phyloP scores from a whole-genome alignment of 2,797 vertebrate genomes.

The Dallia pectoralis region DNA sequence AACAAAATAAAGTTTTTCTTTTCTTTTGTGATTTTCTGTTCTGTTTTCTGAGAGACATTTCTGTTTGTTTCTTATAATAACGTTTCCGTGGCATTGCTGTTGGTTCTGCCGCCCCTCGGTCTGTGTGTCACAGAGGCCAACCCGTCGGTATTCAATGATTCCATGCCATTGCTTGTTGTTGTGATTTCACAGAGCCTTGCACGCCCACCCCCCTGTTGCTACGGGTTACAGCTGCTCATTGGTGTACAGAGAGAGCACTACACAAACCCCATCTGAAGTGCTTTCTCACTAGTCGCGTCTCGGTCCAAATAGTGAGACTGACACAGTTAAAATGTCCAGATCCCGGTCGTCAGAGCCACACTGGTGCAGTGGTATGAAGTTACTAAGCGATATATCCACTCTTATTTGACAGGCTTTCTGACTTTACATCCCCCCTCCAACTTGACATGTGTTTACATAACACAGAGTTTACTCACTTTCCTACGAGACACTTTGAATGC shows the following conservation, averaged over 20 bases:
- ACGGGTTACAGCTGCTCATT: neutral
- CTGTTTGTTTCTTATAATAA: neutral
- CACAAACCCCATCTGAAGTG: neutral
- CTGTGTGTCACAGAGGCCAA: neutral
- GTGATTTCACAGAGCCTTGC: neutral
- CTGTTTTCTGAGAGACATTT: neutral
- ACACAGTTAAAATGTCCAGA: neutral
- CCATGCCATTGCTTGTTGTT: slow-evolving; percentile 3
- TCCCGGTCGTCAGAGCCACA: neutral
- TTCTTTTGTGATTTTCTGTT: slow-evolving; percentile 7
- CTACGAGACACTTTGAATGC: too few species aligned
- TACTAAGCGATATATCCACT: too few species aligned
- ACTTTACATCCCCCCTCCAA: too few species aligned
- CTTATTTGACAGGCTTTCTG: too few species aligned
- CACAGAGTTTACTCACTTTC: too few species aligned
- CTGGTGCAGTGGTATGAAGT: too few species aligned
- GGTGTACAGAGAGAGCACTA: neutral
- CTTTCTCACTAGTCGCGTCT: neutral
- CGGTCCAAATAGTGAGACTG: neutral
- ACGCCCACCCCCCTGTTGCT: neutral
- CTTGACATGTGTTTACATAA: too few species aligned
- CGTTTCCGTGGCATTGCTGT: neutral
- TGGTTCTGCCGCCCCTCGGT: neutral
- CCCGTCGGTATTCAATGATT: neutral
- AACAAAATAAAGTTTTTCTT: neutral